phyloP scores from a whole-genome alignment of 2,888 invertebrate species.

The Phytoseiulus persimilis region DNA sequence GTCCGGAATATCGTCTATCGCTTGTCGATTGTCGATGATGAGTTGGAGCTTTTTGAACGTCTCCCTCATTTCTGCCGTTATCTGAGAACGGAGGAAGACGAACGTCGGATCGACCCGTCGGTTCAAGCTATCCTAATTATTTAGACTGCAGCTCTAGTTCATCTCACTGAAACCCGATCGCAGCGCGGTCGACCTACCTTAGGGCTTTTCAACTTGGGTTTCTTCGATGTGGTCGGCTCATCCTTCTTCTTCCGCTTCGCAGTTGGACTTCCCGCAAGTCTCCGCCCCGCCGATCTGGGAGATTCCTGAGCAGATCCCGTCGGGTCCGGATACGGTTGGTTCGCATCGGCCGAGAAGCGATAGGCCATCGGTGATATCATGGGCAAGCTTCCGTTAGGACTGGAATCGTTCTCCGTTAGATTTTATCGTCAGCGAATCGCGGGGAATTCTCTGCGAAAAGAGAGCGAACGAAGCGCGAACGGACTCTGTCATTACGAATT shows the following conservation, averaged over 20 bases:
- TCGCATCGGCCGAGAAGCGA: slow-evolving; percentile 12
- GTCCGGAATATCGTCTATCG: slow-evolving; percentile 9
- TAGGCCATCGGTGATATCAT: slow-evolving; percentile 20
- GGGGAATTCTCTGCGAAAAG: no score
- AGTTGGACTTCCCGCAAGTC: slow-evolving; percentile 23
- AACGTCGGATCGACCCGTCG: not conserved
- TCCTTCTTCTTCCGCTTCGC: slow-evolving; percentile 13
- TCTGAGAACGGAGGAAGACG: not conserved
- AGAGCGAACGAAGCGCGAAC: no score
- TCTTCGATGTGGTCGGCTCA: slow-evolving; percentile 16
- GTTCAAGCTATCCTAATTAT: not conserved
- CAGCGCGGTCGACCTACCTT: not conserved
- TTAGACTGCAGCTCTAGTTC: not conserved
- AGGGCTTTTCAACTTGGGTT: slow-evolving; percentile 1
- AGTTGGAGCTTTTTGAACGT: slow-evolving; percentile 8
- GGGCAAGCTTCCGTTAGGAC: slow-evolving; percentile 12
- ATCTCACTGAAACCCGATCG: not conserved
- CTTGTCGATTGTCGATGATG: slow-evolving; percentile 33
- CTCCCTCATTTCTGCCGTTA: slow-evolving; percentile 29
- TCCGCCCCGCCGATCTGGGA: slow-evolving; percentile 7
- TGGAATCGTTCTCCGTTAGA: not conserved
- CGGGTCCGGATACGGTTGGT: slow-evolving; percentile 15
- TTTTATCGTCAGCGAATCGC: not conserved
- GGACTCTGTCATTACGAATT: no score
- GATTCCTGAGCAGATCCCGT: slow-evolving; percentile 16